These are phyloP conservation scores for Australoheros facetus DNA, from an alignment of 2,797 vertebrate genomes.

Conservation along the genomic window DNA sequence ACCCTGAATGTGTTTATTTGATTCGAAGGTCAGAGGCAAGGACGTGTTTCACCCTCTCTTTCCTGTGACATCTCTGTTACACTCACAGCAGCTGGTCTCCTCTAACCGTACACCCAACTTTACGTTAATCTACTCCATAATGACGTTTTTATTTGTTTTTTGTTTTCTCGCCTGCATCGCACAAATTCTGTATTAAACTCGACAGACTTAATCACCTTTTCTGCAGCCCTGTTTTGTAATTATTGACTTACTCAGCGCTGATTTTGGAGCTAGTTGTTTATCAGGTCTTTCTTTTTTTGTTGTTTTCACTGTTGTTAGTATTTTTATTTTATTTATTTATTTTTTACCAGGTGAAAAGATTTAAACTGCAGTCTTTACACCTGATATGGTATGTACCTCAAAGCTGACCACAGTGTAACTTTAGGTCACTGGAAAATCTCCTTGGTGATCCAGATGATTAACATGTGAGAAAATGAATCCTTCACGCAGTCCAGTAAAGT, in stretches of 20 bases:
- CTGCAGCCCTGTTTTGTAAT: conserved; percentile 13
- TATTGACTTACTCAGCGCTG: conserved; percentile 22
- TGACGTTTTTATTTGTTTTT: not conserved
- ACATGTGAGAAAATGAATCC: not conserved
- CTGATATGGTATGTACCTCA: not conserved
- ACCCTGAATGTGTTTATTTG: conserved; percentile 49
- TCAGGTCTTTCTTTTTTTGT: not conserved
- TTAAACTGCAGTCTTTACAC: not conserved
- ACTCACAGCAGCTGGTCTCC: conserved; percentile 51
- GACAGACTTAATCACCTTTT: conserved; percentile 17
- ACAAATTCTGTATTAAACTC: conserved; percentile 17
- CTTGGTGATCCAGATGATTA: conserved; percentile 2
- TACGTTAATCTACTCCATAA: not conserved
- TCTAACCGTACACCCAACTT: conserved; percentile 19
- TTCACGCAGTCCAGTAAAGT: not conserved
- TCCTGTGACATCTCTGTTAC: conserved; percentile 38
- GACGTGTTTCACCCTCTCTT: conserved; percentile 1
- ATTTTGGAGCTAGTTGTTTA: conserved; percentile 12
- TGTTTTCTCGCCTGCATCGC: too few species aligned
- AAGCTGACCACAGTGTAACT: not conserved
- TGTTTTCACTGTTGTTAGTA: not conserved
- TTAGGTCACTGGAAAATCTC: not conserved
- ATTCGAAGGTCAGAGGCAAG: conserved; percentile 26
- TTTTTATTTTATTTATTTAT: not conserved
- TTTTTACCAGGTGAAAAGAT: not conserved